Evolutionary conservation across 2,113 vertebrate species (phyloP).

Genomic region (Lepus timidus): DNA sequence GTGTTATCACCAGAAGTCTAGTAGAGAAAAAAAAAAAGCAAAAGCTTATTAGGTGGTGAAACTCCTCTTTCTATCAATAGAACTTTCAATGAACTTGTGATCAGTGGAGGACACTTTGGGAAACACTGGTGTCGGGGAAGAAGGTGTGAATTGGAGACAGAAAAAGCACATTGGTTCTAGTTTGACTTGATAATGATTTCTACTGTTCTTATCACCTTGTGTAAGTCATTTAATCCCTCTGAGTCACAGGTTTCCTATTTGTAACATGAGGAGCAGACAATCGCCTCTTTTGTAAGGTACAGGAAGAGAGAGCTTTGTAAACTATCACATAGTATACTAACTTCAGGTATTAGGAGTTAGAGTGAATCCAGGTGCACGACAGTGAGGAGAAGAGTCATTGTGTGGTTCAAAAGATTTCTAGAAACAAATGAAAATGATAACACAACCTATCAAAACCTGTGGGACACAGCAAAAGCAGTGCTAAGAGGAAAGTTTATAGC

Average conservation of each 20-base stretch:
- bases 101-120: neutral
- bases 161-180: neutral
- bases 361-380: neutral
- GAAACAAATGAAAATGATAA: no score
- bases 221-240: constrained; percentile 14
- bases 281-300: neutral
- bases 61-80: neutral
- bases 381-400: neutral
- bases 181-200: neutral
- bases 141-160: neutral
- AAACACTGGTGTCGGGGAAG: constrained; percentile 11
- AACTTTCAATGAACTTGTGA: constrained; percentile 21
- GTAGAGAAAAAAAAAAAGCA: constrained; percentile 47
- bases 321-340: neutral
- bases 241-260: neutral
- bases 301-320: neutral
- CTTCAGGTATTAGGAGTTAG: neutral
- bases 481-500: no score
- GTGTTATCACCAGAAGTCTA: neutral
- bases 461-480: no score
- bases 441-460: no score
- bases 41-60: constrained; percentile 12
- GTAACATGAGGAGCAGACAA: neutral
- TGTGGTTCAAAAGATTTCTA: neutral
- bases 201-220: constrained; percentile 42